These are phyloP conservation scores for Sebastes alutus DNA, from an alignment of 2,797 vertebrate genomes.

Conservation along the genomic window DNA sequence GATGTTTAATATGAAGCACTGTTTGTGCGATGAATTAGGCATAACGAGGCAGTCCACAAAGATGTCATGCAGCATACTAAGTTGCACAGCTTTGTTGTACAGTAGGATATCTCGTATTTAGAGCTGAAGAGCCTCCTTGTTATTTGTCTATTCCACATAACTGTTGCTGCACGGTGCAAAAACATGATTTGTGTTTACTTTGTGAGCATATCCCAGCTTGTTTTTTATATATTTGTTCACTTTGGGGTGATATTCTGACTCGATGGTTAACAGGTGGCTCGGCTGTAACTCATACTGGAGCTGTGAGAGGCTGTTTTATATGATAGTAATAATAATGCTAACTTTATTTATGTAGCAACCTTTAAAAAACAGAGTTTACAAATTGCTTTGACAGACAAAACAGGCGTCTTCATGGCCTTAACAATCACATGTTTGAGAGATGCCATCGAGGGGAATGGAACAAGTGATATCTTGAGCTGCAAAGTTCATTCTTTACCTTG, in stretches of 20 bases:
- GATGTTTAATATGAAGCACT: conserved; percentile 42
- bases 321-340: not conserved
- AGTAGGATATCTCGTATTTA: not conserved
- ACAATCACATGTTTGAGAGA: not conserved
- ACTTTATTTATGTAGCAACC: not conserved
- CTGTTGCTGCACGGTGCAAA: not conserved
- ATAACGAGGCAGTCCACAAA: conserved; percentile 53
- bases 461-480: not conserved
- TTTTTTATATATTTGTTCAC: not conserved
- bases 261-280: not conserved
- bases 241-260: not conserved
- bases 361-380: not conserved
- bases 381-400: not conserved
- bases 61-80: conserved; percentile 26
- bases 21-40: conserved; percentile 50
- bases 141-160: not conserved
- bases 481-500: not conserved
- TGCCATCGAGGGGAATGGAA: not conserved
- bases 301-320: not conserved
- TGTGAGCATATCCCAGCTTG: not conserved
- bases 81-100: not conserved
- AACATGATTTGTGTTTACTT: not conserved
- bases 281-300: not conserved
- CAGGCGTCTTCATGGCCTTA: not conserved
- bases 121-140: not conserved